These are phyloP conservation scores for Propsilocerus akamusi DNA, from an alignment of 1,140 invertebrate species.

Conservation along the genomic window DNA sequence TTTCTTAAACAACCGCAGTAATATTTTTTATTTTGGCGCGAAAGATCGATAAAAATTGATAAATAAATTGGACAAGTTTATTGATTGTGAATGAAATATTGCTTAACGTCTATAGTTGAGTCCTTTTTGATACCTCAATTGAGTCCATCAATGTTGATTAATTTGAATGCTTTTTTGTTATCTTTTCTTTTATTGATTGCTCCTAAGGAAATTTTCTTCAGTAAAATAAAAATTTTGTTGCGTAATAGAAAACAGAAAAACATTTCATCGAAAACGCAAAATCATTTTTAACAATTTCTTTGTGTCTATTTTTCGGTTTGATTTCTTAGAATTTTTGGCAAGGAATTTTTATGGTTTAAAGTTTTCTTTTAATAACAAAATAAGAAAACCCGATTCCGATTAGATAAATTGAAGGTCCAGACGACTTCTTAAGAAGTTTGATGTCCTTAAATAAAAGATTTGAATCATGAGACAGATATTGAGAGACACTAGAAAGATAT, in stretches of 20 bases:
- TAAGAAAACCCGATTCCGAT: background rate
- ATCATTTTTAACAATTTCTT: background rate
- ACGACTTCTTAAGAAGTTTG: background rate
- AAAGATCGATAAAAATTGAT: background rate
- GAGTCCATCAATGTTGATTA: background rate
- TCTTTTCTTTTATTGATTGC: background rate
- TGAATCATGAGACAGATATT: background rate
- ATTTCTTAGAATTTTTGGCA: slow-evolving; percentile 2
- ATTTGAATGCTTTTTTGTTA: background rate
- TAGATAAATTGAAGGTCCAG: background rate
- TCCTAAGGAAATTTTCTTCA: background rate
- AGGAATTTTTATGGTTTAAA: background rate
- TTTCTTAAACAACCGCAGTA: background rate
- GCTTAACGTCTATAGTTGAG: background rate
- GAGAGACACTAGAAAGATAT: background rate
- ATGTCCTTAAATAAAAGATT: background rate
- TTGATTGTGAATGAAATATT: slow-evolving; percentile 1
- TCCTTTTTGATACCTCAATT: background rate
- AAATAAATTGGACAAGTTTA: background rate
- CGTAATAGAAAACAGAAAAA: background rate
- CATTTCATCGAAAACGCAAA: background rate
- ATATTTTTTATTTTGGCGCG: background rate
- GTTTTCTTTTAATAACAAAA: background rate
- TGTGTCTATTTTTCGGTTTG: background rate
- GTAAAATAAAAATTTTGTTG: background rate